Percentiles rank a stretch among this genome's conserved stretches.
phyloP scores from a whole-genome alignment of 2,113 vertebrate species.

The Brachirus orientalis region DNA sequence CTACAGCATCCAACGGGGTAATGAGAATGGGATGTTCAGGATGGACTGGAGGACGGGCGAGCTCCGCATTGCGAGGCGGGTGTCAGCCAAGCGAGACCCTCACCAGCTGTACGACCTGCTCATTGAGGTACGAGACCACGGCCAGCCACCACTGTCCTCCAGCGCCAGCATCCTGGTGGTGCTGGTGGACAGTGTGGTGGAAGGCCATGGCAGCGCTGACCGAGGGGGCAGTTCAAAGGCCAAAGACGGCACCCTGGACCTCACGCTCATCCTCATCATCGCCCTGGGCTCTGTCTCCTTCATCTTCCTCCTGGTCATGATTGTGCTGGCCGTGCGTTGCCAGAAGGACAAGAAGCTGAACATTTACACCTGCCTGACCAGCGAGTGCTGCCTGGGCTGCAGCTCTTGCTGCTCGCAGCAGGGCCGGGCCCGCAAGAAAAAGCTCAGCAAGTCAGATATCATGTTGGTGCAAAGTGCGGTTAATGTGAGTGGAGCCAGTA shows the following conservation, averaged over 20 bases:
- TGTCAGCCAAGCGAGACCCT: slow-evolving; percentile 89
- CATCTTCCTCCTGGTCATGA: slow-evolving; percentile 96
- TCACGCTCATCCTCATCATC: slow-evolving; percentile 96
- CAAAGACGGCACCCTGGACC: slow-evolving; percentile 89
- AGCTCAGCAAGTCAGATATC: slow-evolving; percentile 98
- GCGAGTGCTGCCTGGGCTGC: slow-evolving; percentile 91
- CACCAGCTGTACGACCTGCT: slow-evolving; percentile 92
- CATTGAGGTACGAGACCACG: slow-evolving; percentile 94
- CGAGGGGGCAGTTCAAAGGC: slow-evolving; percentile 61
- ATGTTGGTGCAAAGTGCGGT: slow-evolving; percentile 94
- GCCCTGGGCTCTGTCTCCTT: slow-evolving; percentile 95
- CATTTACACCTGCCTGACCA: slow-evolving; percentile 91
- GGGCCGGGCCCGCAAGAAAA: slow-evolving; percentile 92
- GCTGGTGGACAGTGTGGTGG: slow-evolving; percentile 89
- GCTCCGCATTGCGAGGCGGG: slow-evolving; percentile 89
- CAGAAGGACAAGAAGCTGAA: slow-evolving; percentile 97
- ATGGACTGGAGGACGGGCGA: slow-evolving; percentile 98
- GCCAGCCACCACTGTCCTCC: slow-evolving; percentile 94
- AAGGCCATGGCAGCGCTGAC: slow-evolving; percentile 71
- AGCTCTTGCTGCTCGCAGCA: slow-evolving; percentile 92
- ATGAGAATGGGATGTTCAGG: slow-evolving; percentile 93
- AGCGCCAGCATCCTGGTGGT: slow-evolving; percentile 89
- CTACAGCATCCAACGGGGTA: slow-evolving; percentile 93
- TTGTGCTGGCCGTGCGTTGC: slow-evolving; percentile 94
- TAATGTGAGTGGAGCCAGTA: slow-evolving; percentile 80